Percentiles rank a stretch among this genome's conserved stretches.
Evolutionary conservation across 92 coral and sea anemone species (phyloP).

Genomic region (Micromussa lordhowensis): DNA sequence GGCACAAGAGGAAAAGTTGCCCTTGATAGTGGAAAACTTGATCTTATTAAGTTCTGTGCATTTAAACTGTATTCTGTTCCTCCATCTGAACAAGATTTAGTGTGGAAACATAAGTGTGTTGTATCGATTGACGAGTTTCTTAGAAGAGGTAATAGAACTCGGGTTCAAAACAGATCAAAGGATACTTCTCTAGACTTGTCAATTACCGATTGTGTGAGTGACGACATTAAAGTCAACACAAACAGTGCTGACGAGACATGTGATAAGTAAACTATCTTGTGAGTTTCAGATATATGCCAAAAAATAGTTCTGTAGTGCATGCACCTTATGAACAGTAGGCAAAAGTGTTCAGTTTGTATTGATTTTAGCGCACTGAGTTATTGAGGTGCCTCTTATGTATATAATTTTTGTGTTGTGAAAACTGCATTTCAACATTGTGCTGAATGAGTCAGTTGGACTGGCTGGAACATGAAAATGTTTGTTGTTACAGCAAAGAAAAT

Average conservation of each 20-base stretch:
- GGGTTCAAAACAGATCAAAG: slow-evolving; percentile 53
- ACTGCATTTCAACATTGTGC: neutral
- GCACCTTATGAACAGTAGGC: neutral
- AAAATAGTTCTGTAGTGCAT: too few relatives aligned
- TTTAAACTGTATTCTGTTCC: slow-evolving; percentile 70
- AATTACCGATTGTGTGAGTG: neutral
- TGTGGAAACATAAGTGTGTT: slow-evolving; percentile 79
- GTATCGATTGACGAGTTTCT: slow-evolving; percentile 79
- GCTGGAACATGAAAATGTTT: neutral
- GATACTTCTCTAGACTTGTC: slow-evolving; percentile 17
- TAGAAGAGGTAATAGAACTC: slow-evolving; percentile 77
- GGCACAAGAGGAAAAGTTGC: slow-evolving; percentile 81
- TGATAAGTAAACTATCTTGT: neutral
- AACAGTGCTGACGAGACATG: neutral
- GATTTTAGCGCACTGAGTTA: neutral
- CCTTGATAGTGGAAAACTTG: slow-evolving; percentile 74
- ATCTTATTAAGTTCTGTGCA: slow-evolving; percentile 72
- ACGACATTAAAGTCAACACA: slow-evolving; percentile 20
- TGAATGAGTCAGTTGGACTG: neutral
- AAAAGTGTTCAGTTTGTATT: neutral
- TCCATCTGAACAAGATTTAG: slow-evolving; percentile 63
- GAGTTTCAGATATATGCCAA: too few relatives aligned
- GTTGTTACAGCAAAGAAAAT: neutral
- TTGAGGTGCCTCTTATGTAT: neutral
- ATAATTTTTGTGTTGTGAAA: neutral